Evolutionary conservation across 1,140 invertebrate genomes (phyloP), one percentile per base, ranked within the genome.

Genomic region (Gonioctena quinquepunctata): DNA sequence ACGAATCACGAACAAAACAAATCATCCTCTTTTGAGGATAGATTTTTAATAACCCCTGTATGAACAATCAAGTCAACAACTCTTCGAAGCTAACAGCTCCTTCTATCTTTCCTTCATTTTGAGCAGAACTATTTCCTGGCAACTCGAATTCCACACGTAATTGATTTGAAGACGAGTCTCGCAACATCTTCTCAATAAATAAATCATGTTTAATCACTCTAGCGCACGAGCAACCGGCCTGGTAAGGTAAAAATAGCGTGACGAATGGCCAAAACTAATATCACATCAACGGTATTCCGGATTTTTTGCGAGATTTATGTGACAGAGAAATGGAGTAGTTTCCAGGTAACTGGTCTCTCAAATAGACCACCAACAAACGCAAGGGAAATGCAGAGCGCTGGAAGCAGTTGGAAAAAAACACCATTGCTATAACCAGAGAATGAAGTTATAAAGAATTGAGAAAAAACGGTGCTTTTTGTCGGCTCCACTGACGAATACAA

Each of bases 191-290:
- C 19, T 54, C 13, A 18, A 18, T 54, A 54, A 54, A 54, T 54
- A 54, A 54, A 54, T 54, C 52, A 54, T 54, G 22, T 54, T 54
- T 18, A 54, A 54, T 54, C 52, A 54, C 18, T 7, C 7, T 18
- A 13, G 2, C 8, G 18, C 18, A 23, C n/a, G 19, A 11, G 18
- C 7, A 54, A 54, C 18, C 22, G 52, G 52, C 19, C 52, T 8
- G 52, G 52, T 21, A 54, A 54, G n/a, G 52, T 18, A 54, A 54
- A 8, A 18, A 23, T n/a, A n/a, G 52, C 52, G 19, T 54, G 52
- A 54, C 52, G 52, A 54, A 54, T 54, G 52, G 52, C 3, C 11
- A 54, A 54, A 54, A 54, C 52, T 54, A 54, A 54, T 54, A 54
- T 54, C 18, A 11, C 18, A 23, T 21, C 22, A 54, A 23, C 52